phyloP scores from a whole-genome alignment of 2,888 invertebrate genomes.

The Sinopyrophorus schimmeli region DNA sequence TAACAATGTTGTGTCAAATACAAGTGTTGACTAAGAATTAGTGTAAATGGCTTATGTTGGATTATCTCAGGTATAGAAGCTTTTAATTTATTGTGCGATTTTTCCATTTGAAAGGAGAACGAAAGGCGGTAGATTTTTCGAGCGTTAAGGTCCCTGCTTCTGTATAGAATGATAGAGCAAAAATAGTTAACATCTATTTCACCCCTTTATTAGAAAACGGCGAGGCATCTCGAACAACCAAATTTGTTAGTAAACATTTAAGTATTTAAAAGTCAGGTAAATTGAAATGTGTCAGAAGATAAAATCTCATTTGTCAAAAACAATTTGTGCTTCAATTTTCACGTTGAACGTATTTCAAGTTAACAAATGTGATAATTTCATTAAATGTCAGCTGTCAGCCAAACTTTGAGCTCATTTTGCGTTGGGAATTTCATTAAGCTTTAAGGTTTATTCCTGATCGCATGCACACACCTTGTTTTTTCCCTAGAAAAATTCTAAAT shows the following conservation, averaged over 20 bases:
- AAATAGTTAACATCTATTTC: conserved; percentile 1
- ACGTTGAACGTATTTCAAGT: conserved; percentile 25
- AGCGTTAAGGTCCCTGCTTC: neutral
- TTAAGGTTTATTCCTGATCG: conserved; percentile 1
- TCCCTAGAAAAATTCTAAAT: neutral
- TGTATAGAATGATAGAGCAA: conserved; percentile 6
- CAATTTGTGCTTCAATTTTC: conserved; percentile 25
- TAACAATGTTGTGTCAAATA: conserved; percentile 24
- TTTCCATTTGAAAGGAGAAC: conserved; percentile 5
- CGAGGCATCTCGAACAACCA: conserved; percentile 6
- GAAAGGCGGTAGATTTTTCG: neutral
- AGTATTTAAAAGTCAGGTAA: conserved; percentile 28
- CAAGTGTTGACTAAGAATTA: conserved; percentile 31
- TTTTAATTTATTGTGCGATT: conserved; percentile 23
- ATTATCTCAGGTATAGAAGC: conserved; percentile 24
- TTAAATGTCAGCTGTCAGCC: conserved; percentile 25
- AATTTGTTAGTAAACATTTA: conserved; percentile 19
- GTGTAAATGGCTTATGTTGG: conserved; percentile 30
- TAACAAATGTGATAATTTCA: conserved; percentile 26
- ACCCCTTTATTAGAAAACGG: conserved; percentile 1
- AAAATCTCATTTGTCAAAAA: conserved; percentile 31
- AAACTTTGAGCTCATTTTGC: conserved; percentile 5
- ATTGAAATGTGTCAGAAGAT: conserved; percentile 25
- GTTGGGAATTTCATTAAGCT: neutral
- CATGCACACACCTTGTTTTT: too few relatives aligned